Evolutionary conservation across 2,797 vertebrate genomes (phyloP), one percentile per base, ranked within the genome.

Genomic region (Propithecus deckenii): DNA sequence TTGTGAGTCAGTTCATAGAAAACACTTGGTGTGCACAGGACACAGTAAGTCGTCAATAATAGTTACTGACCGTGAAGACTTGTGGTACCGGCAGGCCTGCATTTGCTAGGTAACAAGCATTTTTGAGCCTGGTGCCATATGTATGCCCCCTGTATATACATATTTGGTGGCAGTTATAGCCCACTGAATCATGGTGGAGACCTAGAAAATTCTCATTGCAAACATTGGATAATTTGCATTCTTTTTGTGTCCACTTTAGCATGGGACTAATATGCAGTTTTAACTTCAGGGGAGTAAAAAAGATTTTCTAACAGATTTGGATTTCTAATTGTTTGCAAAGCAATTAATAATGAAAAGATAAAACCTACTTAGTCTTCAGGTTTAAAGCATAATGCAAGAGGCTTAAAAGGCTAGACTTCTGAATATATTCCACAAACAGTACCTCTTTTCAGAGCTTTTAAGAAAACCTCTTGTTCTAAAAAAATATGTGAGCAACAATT

Each of bases 391-490:
- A 78, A 35, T 79, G 38, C 18, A 80, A 69, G 50, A 88, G 38
- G 11, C 23, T 87, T 63, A 48, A 84, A 78, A 79, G 41, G 22
- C 30, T 69, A 55, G 43, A 65, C 18, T 52, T 94, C 38, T 80
- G 63, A 94, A 78, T 87, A 22, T 90, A 50, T 80, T 61, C 50
- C 2, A 18, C 46, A 6, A 80, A 86, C 48, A 88, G 43, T 63
- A 67, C 32, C 5, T 72, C 67, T 95, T 86, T 90, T 89, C 23
- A 74, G 76, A 74, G 74, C 25, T 90, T 92, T 84, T 63, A 52
- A n/a, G 91, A 57, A 95, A 93, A 90, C 3, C 38, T 81, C 25
- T 94, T 94, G 55, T 84, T 93, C 93, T 67, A 61, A 94, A 92
- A 94, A 92, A 89, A 69, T 57, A 89, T 75, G 15, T 30, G 5